A percentile compares a stretch with the other conserved stretches of the same genome.
phyloP scores from a whole-genome alignment of 2,113 vertebrate species.

The Paedocypris sp. region DNA sequence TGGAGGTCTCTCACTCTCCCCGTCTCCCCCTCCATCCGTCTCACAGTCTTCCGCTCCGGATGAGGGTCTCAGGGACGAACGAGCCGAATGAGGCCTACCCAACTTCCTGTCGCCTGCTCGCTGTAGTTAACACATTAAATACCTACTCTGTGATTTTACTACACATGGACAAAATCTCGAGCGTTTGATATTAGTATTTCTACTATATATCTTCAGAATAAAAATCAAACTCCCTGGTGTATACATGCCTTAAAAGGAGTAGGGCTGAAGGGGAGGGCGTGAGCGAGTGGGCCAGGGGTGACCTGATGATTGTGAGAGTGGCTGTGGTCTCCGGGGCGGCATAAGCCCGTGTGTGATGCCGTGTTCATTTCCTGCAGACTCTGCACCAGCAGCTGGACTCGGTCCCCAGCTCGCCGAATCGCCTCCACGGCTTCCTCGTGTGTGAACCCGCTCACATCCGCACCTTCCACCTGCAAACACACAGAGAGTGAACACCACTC shows the following conservation, averaged over 20 bases:
- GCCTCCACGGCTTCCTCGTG: conserved; percentile 93
- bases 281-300: conserved; percentile 70
- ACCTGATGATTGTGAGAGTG: conserved; percentile 50
- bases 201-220: not conserved
- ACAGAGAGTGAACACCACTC: not conserved
- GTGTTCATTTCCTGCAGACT: conserved; percentile 72
- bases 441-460: conserved; percentile 86
- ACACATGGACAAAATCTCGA: too few relatives aligned
- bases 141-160: not conserved
- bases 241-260: conserved; percentile 92
- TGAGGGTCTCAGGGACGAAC: conserved; percentile 40
- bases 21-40: conserved; percentile 35
- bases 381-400: conserved; percentile 84
- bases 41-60: conserved; percentile 39
- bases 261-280: conserved; percentile 82
- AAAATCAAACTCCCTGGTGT: too few relatives aligned
- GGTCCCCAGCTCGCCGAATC: conserved; percentile 85
- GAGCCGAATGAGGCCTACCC: conserved; percentile 49
- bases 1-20: conserved; percentile 34
- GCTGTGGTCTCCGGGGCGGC: conserved; percentile 20
- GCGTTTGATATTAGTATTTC: too few relatives aligned
- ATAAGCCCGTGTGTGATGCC: not conserved
- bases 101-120: conserved; percentile 51
- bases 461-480: conserved; percentile 75
- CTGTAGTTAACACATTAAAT: conserved; percentile 38